phyloP scores from a whole-genome alignment of 1,140 invertebrate genomes.

The Oryctes rhinoceros region DNA sequence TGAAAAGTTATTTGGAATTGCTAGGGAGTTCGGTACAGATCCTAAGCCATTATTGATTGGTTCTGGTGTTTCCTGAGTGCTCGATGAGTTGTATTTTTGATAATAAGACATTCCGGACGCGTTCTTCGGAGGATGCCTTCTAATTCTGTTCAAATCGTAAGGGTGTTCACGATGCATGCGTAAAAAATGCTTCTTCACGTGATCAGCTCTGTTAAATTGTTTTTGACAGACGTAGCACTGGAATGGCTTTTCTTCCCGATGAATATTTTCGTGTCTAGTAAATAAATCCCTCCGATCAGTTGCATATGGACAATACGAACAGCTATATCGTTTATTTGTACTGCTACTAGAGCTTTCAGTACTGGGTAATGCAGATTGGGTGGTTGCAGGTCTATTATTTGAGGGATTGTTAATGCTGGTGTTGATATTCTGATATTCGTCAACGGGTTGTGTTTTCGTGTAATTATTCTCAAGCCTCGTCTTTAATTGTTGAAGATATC shows the following conservation, averaged over 20 bases:
- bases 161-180: conserved; percentile 87
- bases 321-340: conserved; percentile 80
- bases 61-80: conserved; percentile 51
- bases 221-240: conserved; percentile 92
- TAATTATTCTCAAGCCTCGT: conserved; percentile 66
- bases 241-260: conserved; percentile 92
- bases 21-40: conserved; percentile 52
- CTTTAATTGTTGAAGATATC: conserved; percentile 74
- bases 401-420: conserved; percentile 42
- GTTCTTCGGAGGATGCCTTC: conserved; percentile 66
- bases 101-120: conserved; percentile 63
- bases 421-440: conserved; percentile 44
- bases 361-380: conserved; percentile 46
- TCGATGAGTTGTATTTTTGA: conserved; percentile 57
- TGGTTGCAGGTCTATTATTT: conserved; percentile 30
- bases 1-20: conserved; percentile 57
- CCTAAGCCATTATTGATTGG: conserved; percentile 48
- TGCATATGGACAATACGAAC: conserved; percentile 86
- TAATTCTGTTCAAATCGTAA: conserved; percentile 85
- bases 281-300: conserved; percentile 93
- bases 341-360: conserved; percentile 57
- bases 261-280: conserved; percentile 95
- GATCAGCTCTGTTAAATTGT: conserved; percentile 93
- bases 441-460: conserved; percentile 50
- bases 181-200: conserved; percentile 93